phyloP scores from a whole-genome alignment of 2,113 vertebrate species.

The Collichthys lucidus region DNA sequence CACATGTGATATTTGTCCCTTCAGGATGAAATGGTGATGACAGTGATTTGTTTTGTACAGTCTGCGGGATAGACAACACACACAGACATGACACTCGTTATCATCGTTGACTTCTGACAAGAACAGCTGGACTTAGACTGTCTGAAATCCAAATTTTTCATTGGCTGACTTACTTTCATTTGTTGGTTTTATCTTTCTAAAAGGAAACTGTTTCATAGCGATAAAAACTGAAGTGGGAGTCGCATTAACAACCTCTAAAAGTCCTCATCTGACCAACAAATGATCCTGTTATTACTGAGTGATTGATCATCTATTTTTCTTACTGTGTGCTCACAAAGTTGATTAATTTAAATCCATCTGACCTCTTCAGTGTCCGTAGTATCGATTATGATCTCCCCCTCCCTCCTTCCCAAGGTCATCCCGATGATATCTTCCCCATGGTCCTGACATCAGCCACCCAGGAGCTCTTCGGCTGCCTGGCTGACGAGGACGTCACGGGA shows the following conservation, averaged over 20 bases:
- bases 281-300: not conserved
- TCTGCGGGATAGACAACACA: not conserved
- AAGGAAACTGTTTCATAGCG: not conserved
- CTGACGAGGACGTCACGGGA: slow-evolving; percentile 88
- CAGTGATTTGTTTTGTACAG: slow-evolving; percentile 22
- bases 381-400: slow-evolving; percentile 5
- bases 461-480: slow-evolving; percentile 88
- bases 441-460: slow-evolving; percentile 91
- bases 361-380: not conserved
- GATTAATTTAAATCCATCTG: not conserved
- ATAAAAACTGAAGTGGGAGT: not conserved
- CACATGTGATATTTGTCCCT: not conserved
- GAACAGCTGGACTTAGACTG: not conserved
- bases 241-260: not conserved
- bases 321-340: not conserved
- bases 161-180: not conserved
- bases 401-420: slow-evolving; percentile 81
- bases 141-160: too few species aligned
- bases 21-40: not conserved
- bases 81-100: not conserved
- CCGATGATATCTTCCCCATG: slow-evolving; percentile 89
- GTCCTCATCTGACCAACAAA: not conserved
- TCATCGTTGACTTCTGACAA: not conserved
- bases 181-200: not conserved
- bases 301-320: not conserved